Conservation (phyloP, 2,888 invertebrate species). For the Epirrita christyi region DNA sequence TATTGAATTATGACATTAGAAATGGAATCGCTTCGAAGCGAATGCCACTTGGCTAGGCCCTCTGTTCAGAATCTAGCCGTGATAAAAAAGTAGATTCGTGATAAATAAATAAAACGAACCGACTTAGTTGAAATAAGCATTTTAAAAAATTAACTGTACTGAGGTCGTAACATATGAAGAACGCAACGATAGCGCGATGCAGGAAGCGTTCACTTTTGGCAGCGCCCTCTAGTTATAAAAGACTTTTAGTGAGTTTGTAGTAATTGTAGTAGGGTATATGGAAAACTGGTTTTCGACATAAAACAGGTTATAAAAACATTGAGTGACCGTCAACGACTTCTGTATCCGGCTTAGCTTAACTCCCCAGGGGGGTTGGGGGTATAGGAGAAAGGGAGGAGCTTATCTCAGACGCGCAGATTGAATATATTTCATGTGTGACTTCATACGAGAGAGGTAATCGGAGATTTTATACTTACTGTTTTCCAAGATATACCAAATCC, state of each 20-base stretch:
- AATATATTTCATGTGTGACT: slow-evolving; percentile 88
- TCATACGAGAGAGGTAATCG: slow-evolving; percentile 58
- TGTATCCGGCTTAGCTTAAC: slow-evolving; percentile 60
- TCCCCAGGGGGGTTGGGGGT: slow-evolving; percentile 33
- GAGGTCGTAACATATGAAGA: too few species aligned
- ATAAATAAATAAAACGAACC: too few species aligned
- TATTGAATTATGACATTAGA: too few species aligned
- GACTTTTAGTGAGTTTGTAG: not conserved
- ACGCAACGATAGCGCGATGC: too few species aligned
- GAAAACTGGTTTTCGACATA: slow-evolving; percentile 29
- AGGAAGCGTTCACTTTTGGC: too few species aligned
- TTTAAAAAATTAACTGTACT: too few species aligned
- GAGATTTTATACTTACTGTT: slow-evolving; percentile 49
- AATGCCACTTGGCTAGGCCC: too few species aligned
- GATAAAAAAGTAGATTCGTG: too few species aligned
- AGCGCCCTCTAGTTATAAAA: too few species aligned
- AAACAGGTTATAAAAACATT: slow-evolving; percentile 48
- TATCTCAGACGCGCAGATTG: slow-evolving; percentile 88
- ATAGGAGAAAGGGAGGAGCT: slow-evolving; percentile 61
- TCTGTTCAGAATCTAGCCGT: too few species aligned
- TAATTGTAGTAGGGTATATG: not conserved
- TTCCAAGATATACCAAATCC: slow-evolving; percentile 27
- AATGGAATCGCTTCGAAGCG: too few species aligned
- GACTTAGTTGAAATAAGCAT: too few species aligned
- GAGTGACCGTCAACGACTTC: slow-evolving; percentile 67